Conservation (phyloP, 2,888 invertebrate genomes). For the Volucella zonaria region DNA sequence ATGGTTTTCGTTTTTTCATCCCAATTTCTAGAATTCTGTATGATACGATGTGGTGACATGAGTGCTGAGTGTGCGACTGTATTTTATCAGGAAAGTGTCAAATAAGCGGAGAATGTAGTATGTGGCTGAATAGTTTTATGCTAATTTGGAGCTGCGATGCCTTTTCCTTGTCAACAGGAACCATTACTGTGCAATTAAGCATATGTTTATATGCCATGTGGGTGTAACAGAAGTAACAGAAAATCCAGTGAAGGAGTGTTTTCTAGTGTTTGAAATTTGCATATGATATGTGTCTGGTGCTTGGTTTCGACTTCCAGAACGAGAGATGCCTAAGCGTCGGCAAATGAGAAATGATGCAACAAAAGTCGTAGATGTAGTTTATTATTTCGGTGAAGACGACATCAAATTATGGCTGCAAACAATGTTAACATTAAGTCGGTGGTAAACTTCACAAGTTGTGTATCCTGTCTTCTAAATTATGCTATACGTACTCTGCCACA, state of each 20-base stretch:
- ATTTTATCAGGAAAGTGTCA: conserved; percentile 63
- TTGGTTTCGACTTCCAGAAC: neutral
- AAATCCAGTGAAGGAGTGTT: conserved; percentile 53
- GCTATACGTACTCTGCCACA: neutral
- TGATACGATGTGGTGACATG: conserved; percentile 63
- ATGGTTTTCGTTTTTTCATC: conserved; percentile 9
- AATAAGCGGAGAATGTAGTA: conserved; percentile 53
- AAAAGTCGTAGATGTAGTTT: conserved; percentile 64
- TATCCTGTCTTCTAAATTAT: conserved; percentile 11
- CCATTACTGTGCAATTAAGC: conserved; percentile 78
- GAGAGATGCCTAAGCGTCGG: conserved; percentile 28
- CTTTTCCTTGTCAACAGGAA: conserved; percentile 78
- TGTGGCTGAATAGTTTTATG: conserved; percentile 70
- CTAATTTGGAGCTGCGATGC: conserved; percentile 75
- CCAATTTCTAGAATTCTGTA: conserved; percentile 24
- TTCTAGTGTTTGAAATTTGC: conserved; percentile 65
- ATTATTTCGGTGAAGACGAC: conserved; percentile 64
- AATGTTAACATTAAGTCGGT: conserved; percentile 51
- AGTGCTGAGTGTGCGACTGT: conserved; percentile 41
- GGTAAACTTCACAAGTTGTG: conserved; percentile 29
- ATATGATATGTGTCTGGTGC: conserved; percentile 62
- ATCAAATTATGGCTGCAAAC: conserved; percentile 65
- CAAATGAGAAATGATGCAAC: conserved; percentile 52
- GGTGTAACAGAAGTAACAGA: conserved; percentile 65
- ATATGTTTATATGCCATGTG: conserved; percentile 76